Percentiles rank a stretch among this genome's conserved stretches.
Conservation (phyloP, 35 echinoderm and acorn worm genomes). For the Heliocidaris tuberculata region DNA sequence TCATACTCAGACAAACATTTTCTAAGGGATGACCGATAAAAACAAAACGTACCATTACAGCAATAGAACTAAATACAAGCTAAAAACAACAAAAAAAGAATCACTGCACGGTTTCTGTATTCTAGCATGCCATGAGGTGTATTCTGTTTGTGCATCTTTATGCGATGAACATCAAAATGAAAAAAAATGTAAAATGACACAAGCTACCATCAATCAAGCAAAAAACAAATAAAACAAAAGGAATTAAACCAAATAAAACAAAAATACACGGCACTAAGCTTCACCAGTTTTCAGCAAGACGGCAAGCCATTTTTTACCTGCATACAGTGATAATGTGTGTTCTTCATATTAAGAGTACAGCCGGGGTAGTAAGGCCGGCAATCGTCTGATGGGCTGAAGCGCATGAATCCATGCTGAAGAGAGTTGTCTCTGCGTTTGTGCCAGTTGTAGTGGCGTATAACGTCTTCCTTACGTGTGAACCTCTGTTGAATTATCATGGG, state of each 20-base stretch:
- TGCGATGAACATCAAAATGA: background rate
- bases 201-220: background rate
- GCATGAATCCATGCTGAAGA: constrained; percentile 93
- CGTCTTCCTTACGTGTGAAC: constrained; percentile 98
- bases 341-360: constrained; percentile 82
- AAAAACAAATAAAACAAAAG: background rate
- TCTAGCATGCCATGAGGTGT: constrained; percentile 8
- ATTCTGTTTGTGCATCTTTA: background rate
- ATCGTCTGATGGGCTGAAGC: constrained; percentile 96
- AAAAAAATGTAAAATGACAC: background rate
- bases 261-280: background rate
- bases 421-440: constrained; percentile 93
- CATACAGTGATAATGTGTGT: constrained; percentile 99
- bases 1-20: background rate
- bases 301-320: constrained; percentile 66
- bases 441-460: constrained; percentile 97
- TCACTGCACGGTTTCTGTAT: background rate
- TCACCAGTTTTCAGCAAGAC: background rate
- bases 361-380: constrained; percentile 86
- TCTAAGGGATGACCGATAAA: background rate
- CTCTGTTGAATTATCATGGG: constrained; percentile 65
- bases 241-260: background rate
- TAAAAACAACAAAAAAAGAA: background rate
- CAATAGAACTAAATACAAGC: background rate
- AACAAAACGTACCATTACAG: background rate